These are phyloP conservation scores for Spilogale gracilis DNA, from an alignment of 2,113 vertebrate genomes.

Conservation along the genomic window DNA sequence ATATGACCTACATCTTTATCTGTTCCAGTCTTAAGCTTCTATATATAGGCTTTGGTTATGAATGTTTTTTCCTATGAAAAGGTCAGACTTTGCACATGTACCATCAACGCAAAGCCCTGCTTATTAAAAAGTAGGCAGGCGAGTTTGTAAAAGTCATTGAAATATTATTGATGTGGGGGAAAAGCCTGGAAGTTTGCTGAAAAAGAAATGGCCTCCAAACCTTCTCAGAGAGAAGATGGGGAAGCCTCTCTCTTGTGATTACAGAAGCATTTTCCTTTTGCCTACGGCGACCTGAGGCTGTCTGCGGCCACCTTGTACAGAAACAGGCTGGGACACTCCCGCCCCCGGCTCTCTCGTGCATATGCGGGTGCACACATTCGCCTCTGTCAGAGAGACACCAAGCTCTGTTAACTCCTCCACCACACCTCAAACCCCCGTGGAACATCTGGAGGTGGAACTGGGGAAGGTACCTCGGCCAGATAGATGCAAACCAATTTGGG, in stretches of 20 bases:
- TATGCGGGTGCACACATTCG: not conserved
- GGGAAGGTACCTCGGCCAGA: slow-evolving; percentile 74
- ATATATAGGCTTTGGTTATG: slow-evolving; percentile 90
- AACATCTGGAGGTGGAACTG: slow-evolving; percentile 80
- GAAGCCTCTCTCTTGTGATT: slow-evolving; percentile 71
- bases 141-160: slow-evolving; percentile 83
- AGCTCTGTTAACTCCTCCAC: slow-evolving; percentile 70
- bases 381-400: slow-evolving; percentile 3
- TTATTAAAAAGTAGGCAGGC: slow-evolving; percentile 85
- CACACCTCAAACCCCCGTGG: slow-evolving; percentile 67
- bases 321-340: slow-evolving; percentile 57
- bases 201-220: slow-evolving; percentile 79
- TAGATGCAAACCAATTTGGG: slow-evolving; percentile 63
- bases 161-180: slow-evolving; percentile 76
- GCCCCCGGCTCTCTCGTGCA: not conserved
- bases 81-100: slow-evolving; percentile 87
- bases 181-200: slow-evolving; percentile 66
- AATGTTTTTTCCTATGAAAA: slow-evolving; percentile 91
- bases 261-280: slow-evolving; percentile 76
- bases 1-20: slow-evolving; percentile 89
- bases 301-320: not conserved
- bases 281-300: not conserved
- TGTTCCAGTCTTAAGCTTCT: slow-evolving; percentile 87
- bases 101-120: slow-evolving; percentile 82
- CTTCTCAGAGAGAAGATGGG: slow-evolving; percentile 80